A percentile compares a stretch with the other conserved stretches of the same genome.
Conservation (phyloP, 2,888 invertebrate species). For the Cremastinae sp. region DNA sequence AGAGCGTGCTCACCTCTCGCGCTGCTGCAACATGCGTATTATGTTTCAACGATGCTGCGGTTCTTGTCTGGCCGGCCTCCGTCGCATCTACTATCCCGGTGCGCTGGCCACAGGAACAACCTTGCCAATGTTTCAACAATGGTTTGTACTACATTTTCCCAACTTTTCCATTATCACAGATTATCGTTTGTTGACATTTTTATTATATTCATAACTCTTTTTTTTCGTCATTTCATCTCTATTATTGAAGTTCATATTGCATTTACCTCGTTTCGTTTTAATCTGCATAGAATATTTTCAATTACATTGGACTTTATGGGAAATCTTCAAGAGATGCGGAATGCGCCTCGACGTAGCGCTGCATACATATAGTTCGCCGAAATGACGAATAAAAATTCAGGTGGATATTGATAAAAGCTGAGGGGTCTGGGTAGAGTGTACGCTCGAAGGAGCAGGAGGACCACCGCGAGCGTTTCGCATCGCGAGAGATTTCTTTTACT, state of each 20-base stretch:
- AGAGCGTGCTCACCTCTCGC: constrained; percentile 54
- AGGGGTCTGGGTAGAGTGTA: constrained; percentile 15
- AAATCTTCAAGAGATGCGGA: not conserved
- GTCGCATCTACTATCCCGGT: constrained; percentile 32
- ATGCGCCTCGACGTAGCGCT: too few species aligned
- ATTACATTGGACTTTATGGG: not conserved
- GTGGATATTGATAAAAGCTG: constrained; percentile 15
- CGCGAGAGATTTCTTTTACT: constrained; percentile 36
- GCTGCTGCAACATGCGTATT: constrained; percentile 79
- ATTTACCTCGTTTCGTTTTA: not conserved
- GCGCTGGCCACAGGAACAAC: constrained; percentile 59
- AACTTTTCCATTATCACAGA: not conserved
- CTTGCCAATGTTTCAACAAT: constrained; percentile 34
- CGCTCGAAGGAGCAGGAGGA: constrained; percentile 38
- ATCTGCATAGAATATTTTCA: not conserved
- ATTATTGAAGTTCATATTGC: not conserved
- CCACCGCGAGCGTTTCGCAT: constrained; percentile 52
- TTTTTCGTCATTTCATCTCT: not conserved
- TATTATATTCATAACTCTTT: too few species aligned
- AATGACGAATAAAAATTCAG: constrained; percentile 24
- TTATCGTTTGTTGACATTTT: too few species aligned
- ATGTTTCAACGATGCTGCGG: constrained; percentile 79
- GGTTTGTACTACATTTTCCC: not conserved
- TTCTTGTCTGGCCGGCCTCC: constrained; percentile 75
- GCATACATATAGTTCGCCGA: constrained; percentile 21